Base-by-base conservation (phyloP, 2,888 invertebrate species). In the Drosophila niveifrons region DNA sequence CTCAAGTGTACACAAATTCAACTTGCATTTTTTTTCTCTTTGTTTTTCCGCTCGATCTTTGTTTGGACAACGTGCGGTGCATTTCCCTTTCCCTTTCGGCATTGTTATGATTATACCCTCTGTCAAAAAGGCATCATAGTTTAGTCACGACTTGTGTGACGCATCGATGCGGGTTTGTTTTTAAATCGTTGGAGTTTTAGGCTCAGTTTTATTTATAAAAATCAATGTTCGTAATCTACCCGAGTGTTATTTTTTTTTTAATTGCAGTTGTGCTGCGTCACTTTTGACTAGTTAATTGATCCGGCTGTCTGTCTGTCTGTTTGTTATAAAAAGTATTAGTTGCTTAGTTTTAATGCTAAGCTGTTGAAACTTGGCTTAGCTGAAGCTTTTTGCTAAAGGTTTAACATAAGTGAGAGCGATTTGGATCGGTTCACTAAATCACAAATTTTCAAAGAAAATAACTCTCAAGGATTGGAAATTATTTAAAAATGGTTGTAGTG, bases 1-100 rank as follows among this genome's bases (percentile, higher is more conserved):
- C 75, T 80, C 78, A 58, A 75, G 66, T 79, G 70, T 52, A 61
- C 43, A 79, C 61, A 76, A 57, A 73, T 34, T 56, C 59, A 59
- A 47, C 65, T 59, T 63, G 56, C 75, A 66, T 57, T 66, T 34
- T 55, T 46, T 46, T 46, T 44, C 10, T 48, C n/a, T 48, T 48
- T 29, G 36, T 31, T 13, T 23, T 41, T 17, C 13, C 53, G 28
- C 11, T 3, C 3, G 18, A 41, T 34, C 65, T 72, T 73, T 76
- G 77, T 75, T 76, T 75, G 46, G 76, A 58, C 50, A 23, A 23
- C 23, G 23, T 23, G 46, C 47, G 41, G 56, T 46, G 23, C 18
- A 36, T 39, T 76, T 69, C 15, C 63, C 58, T 67, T 64, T 64
- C 57, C 18, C 36, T 65, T 65, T 31, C 43, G 48, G 55, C 52